Evolutionary conservation across 2,113 vertebrate species (phyloP), one percentile per base, ranked within the genome.

Genomic region (Haemorhous mexicanus): DNA sequence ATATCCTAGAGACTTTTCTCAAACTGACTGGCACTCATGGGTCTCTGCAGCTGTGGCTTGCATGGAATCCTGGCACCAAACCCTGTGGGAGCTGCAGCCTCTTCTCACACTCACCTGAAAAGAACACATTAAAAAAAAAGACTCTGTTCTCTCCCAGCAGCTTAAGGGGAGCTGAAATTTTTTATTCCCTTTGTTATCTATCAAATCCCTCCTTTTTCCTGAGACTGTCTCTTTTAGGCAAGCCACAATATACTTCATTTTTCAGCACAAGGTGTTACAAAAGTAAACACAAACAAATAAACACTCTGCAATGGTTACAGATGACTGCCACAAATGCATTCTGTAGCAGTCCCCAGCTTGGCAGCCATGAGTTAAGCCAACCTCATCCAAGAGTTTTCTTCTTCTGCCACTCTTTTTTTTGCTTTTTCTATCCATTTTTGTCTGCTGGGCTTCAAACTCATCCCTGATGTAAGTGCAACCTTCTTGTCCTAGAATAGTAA

Each of bases 181-280:
- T 33, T 46, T 16, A 2, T 69, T 62, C 55, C 69, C 47, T n/a
- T 28, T 61, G 33, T 46, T 69, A 13, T 53, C 53, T 23, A 8
- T 44, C 28, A 53, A 33, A 78, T 23, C 37, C 16, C 5, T 32
- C 27, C 17, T 22, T 69, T 52, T 61, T 13, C 28, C 46, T 7
- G 46, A 61, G 63, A 4, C 6, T 18, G 12, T 7, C 39, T 39
- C 73, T 28, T 77, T 68, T 1, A 33, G 46, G 15, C 33, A 33
- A 39, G 12, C 13, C 63, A 13, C 37, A 13, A 8, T 1, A 8
- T 1, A 1, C 9, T 28, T 28, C 15, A 5, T 53, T 69, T 33
- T 24, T 19, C 55, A 53, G 33, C 47, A 39, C 39, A 11, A 33
- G 16, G 33, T 19, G 12, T n/a, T 16, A 16, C 39, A 19, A 10